Conservation (phyloP, 2,113 vertebrate species). For the Ramphastos sulfuratus region DNA sequence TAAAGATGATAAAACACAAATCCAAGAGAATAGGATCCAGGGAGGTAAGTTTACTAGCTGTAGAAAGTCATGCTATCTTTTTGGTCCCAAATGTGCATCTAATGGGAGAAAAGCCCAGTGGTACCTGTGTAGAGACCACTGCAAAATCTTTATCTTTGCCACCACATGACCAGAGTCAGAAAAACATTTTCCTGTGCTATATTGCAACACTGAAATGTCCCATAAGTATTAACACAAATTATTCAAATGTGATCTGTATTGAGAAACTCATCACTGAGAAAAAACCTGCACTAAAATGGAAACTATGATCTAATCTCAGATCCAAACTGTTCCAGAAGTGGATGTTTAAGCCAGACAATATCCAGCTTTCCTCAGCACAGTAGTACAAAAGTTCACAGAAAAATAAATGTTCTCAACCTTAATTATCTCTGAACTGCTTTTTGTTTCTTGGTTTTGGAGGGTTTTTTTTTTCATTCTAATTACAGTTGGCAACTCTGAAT, state of each 20-base stretch:
- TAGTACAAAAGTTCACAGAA: neutral
- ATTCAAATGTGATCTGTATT: neutral
- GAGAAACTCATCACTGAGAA: neutral
- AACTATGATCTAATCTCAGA: neutral
- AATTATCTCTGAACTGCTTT: neutral
- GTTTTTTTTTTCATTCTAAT: constrained; percentile 7
- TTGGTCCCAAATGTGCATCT: neutral
- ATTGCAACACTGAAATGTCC: neutral
- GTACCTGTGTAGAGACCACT: neutral
- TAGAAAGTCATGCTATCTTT: neutral
- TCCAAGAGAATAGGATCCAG: neutral
- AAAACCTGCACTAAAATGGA: neutral
- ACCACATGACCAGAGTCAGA: neutral
- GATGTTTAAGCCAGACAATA: neutral
- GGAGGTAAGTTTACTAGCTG: neutral
- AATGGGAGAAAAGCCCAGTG: neutral
- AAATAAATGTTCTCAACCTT: constrained; percentile 21
- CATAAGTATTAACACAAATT: neutral
- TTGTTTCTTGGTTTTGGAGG: neutral
- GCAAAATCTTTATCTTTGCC: neutral
- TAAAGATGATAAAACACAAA: neutral
- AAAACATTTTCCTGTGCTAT: neutral
- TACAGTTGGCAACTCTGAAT: constrained; percentile 15
- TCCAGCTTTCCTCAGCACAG: neutral
- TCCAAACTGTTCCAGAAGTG: neutral